Evolutionary conservation across 2,797 vertebrate species (phyloP), one percentile per base, ranked within the genome.

Genomic region (Saxicola maurus): DNA sequence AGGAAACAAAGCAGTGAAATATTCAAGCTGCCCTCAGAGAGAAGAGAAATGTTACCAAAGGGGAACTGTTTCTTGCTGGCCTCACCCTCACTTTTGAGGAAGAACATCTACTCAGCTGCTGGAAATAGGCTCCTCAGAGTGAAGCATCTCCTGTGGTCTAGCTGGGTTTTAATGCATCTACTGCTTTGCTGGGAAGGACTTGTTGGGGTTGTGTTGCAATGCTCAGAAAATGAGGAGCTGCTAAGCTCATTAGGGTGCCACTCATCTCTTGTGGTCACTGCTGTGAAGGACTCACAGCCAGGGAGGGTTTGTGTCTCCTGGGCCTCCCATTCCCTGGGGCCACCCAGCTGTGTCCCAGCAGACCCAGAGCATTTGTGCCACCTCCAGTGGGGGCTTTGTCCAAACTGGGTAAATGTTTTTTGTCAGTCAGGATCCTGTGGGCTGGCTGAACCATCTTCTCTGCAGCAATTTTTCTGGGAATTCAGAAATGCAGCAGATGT

Each of bases 41-140:
- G 75, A 73, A 79, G 77, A 86, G 62, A 76, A 72, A 68, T 24
- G 11, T 79, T 86, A 84, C 75, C 57, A 71, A 94, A 90, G 61
- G 75, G 88, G 75, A 95, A 68, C 75, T 71, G 48, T 83, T 91
- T 90, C 68, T 83, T 90, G 46, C n/a, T 91, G 53, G 83, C 65
- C 78, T 91, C 64, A 82, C 57, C 71, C 75, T 64, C 60, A 52
- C 71, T 91, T 90, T 92, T 92, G 89, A 73, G 86, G 90, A 91
- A 86, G 84, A 82, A 53, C 48, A 27, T 78, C 42, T 74, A 14
- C 62, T 75, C 51, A n/a, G 86, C 60, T 76, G 52, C 81, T 90
- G 66, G 83, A 79, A 86, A 64, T 18, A 46, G 48, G 33, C 31
- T 86, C 28, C 81, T 90, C 10, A 37, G 64, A 57, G 78, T 49